phyloP scores from a whole-genome alignment of 1,140 invertebrate genomes.

The Drosophila arawakana region DNA sequence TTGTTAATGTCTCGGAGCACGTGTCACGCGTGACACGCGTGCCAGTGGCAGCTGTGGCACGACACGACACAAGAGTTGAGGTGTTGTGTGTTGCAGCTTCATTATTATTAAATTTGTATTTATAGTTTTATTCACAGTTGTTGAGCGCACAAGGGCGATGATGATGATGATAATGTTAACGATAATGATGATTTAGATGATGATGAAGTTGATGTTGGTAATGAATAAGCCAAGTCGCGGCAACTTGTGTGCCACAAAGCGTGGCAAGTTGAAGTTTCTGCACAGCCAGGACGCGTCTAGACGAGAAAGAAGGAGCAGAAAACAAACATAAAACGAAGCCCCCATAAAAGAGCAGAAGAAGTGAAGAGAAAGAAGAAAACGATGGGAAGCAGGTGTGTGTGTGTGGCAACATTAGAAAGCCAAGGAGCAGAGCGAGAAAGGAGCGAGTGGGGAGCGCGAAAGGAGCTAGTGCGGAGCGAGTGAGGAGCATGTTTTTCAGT shows the following conservation, averaged over 20 bases:
- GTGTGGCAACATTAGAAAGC: conserved; percentile 33
- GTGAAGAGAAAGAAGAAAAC: neutral
- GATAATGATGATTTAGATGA: conserved; percentile 40
- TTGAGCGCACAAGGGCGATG: neutral
- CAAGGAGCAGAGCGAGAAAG: neutral
- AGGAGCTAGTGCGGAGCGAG: neutral
- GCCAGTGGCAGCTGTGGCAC: conserved; percentile 19
- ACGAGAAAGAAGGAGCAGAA: conserved; percentile 54
- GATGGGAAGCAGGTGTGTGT: neutral
- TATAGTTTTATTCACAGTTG: conserved; percentile 69
- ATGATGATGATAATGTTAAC: conserved; percentile 4
- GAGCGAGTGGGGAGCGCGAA: neutral
- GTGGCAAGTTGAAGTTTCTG: conserved; percentile 19
- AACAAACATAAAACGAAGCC: conserved; percentile 72
- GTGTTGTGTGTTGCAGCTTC: conserved; percentile 46
- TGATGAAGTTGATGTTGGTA: conserved; percentile 42
- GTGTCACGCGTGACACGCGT: conserved; percentile 58
- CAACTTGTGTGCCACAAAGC: conserved; percentile 45
- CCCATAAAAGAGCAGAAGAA: conserved; percentile 1
- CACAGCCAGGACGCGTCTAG: conserved; percentile 56
- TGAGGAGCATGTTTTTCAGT: conserved; percentile 9
- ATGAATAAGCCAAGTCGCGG: conserved; percentile 72
- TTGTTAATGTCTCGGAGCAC: conserved; percentile 53
- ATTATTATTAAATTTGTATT: conserved; percentile 62
- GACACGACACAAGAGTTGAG: conserved; percentile 22